Evolutionary conservation across 2,888 invertebrate genomes (phyloP).

Genomic region (Chalcis sispes): DNA sequence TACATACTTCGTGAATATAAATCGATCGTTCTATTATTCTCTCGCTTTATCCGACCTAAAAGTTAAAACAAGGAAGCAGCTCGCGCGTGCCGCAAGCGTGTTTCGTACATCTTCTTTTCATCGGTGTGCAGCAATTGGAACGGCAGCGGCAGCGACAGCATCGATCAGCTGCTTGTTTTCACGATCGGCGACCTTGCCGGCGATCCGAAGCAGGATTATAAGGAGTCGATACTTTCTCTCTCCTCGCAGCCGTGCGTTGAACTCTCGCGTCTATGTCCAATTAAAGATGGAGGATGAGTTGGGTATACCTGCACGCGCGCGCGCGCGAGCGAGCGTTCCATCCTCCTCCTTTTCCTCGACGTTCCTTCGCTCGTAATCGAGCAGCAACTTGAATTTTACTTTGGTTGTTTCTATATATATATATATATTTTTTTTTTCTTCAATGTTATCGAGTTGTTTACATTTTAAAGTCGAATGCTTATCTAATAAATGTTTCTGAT

Average conservation of each 20-base stretch:
- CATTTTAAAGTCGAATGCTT: background rate
- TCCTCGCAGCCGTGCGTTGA: conserved; percentile 49
- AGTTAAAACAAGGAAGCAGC: conserved; percentile 38
- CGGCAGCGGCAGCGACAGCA: too few species aligned
- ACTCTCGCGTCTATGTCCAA: conserved; percentile 16
- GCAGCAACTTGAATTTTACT: background rate
- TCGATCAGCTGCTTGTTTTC: conserved; percentile 56
- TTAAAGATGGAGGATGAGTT: conserved; percentile 18
- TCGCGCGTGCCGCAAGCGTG: background rate
- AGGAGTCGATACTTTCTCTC: conserved; percentile 56
- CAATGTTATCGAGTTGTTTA: background rate
- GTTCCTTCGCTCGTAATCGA: background rate
- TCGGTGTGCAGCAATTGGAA: too few species aligned
- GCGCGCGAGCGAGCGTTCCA: background rate
- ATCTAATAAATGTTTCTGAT: background rate
- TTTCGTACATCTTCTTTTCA: background rate
- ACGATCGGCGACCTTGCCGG: conserved; percentile 51
- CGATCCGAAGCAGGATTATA: conserved; percentile 32
- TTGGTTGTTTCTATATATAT: background rate
- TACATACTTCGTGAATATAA: too few species aligned
- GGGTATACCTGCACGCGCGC: background rate
- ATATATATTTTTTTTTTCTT: background rate
- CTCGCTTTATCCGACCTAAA: background rate
- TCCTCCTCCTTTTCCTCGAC: background rate
- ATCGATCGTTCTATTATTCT: too few species aligned